Evolutionary conservation across 2,113 vertebrate species (phyloP).

Genomic region (Trichomycterus rosablanca): DNA sequence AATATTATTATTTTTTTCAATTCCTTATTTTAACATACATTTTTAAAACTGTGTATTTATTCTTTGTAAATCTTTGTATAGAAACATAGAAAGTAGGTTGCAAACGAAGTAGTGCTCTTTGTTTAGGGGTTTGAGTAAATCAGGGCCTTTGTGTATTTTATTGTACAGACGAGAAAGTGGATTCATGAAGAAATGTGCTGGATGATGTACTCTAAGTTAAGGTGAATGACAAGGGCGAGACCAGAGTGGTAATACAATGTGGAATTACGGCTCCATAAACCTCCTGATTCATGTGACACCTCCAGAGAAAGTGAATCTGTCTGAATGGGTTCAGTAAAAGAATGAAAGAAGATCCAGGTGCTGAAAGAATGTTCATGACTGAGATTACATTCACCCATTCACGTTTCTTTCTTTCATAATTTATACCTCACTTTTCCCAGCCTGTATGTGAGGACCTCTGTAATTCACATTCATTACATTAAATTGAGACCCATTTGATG

Average conservation of each 20-base stretch:
- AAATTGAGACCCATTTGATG: conserved; percentile 22
- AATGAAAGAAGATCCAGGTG: not conserved
- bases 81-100: no score
- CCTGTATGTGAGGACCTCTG: conserved; percentile 11
- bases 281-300: conserved; percentile 16
- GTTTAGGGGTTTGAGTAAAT: no score
- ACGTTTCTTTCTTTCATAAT: conserved; percentile 29
- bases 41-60: no score
- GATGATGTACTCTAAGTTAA: not conserved
- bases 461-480: conserved; percentile 29
- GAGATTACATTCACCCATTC: no score
- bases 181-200: no score
- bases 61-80: no score
- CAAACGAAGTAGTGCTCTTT: no score
- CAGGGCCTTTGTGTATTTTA: no score
- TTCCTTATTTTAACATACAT: no score
- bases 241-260: conserved; percentile 1
- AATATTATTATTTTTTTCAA: no score
- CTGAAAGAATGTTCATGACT: not conserved
- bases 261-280: conserved; percentile 3
- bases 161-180: not conserved
- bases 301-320: not conserved
- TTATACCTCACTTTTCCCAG: conserved; percentile 17
- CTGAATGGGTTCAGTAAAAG: not conserved
- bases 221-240: conserved; percentile 9